Evolutionary conservation across 2,797 vertebrate species (phyloP).

Genomic region (Peromyscus nudipes): DNA sequence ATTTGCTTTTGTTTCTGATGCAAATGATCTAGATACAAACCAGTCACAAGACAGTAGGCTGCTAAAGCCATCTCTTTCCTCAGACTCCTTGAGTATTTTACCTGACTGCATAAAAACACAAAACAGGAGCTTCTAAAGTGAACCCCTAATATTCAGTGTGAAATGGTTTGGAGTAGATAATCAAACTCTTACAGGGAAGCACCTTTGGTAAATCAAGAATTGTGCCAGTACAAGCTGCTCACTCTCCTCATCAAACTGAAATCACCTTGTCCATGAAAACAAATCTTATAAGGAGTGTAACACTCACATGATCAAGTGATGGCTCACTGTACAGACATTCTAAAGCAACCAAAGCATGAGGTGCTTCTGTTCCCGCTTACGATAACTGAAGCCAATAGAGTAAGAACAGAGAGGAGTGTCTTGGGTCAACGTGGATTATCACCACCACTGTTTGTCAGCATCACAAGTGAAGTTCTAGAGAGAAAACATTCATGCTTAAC

Average conservation of each 20-base stretch:
- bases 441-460: conserved; percentile 51
- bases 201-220: not conserved
- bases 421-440: conserved; percentile 26
- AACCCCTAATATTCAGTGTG: conserved; percentile 9
- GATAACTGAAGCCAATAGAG: conserved; percentile 48
- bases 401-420: conserved; percentile 18
- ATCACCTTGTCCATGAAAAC: conserved; percentile 33
- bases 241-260: conserved; percentile 27
- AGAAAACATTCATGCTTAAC: conserved; percentile 69
- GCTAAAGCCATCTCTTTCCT: conserved; percentile 17
- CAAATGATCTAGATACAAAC: conserved; percentile 25
- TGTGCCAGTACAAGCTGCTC: not conserved
- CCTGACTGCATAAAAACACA: not conserved
- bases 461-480: conserved; percentile 59
- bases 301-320: conserved; percentile 25
- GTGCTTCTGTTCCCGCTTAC: conserved; percentile 14
- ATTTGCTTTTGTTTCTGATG: conserved; percentile 41
- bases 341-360: conserved; percentile 54
- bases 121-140: conserved; percentile 1
- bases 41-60: not conserved
- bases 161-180: conserved; percentile 32
- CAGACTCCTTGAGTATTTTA: conserved; percentile 21
- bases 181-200: not conserved
- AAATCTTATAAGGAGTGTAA: conserved; percentile 35
- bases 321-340: not conserved